These are phyloP conservation scores for Acronicta leporina DNA, from an alignment of 2,888 invertebrate genomes.

Conservation along the genomic window DNA sequence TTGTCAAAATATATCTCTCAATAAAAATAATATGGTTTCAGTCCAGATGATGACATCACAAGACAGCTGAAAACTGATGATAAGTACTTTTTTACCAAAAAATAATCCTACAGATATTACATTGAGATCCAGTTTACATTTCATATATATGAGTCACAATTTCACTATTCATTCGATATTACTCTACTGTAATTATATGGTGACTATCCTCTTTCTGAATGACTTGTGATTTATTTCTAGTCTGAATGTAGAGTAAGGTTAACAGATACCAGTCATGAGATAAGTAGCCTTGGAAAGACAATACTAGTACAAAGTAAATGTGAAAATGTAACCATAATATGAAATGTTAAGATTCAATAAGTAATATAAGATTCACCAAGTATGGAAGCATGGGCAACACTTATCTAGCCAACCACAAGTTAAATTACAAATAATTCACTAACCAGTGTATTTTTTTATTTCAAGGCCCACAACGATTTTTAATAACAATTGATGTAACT, in stretches of 20 bases:
- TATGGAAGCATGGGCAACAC: constrained; percentile 63
- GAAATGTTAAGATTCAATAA: constrained; percentile 40
- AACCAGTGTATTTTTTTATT: constrained; percentile 54
- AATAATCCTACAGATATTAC: constrained; percentile 11
- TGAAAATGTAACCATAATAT: constrained; percentile 41
- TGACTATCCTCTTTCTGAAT: constrained; percentile 8
- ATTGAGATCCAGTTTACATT: constrained; percentile 36
- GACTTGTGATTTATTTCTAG: constrained; percentile 18
- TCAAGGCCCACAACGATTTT: constrained; percentile 47
- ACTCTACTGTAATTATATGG: background rate
- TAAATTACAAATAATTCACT: constrained; percentile 58
- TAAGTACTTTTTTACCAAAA: constrained; percentile 40
- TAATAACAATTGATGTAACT: constrained; percentile 39
- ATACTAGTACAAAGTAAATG: constrained; percentile 32
- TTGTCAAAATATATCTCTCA: too few relatives aligned
- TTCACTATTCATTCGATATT: constrained; percentile 3
- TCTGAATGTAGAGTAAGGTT: constrained; percentile 27
- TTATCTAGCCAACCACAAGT: constrained; percentile 50
- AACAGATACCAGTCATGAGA: constrained; percentile 44
- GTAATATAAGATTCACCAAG: constrained; percentile 36
- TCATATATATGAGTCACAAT: constrained; percentile 27
- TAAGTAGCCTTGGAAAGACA: constrained; percentile 39
- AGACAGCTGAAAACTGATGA: too few relatives aligned
- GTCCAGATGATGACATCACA: too few relatives aligned
- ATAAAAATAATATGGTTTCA: too few relatives aligned